A percentile compares a stretch with the other conserved stretches of the same genome.
These are phyloP conservation scores for Laothoe populi DNA, from an alignment of 2,888 invertebrate genomes.

Conservation along the genomic window DNA sequence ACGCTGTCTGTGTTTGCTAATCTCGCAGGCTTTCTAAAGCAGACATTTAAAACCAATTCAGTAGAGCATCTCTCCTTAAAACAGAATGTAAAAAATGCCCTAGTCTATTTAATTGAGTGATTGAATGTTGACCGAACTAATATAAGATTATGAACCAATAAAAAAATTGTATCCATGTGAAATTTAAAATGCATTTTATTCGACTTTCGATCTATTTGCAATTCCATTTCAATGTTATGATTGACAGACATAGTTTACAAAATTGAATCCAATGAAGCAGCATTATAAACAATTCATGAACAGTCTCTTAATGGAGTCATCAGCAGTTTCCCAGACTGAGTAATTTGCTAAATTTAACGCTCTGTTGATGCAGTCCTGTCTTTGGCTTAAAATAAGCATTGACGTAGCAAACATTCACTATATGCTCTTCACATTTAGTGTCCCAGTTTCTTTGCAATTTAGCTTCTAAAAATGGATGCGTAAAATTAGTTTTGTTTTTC, in stretches of 20 bases:
- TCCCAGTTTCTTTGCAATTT: slow-evolving; percentile 10
- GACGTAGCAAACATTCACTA: not conserved
- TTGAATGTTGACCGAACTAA: no score
- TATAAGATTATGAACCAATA: no score
- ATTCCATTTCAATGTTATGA: no score
- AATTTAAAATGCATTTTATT: no score
- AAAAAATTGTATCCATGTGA: no score
- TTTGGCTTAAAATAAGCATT: slow-evolving; percentile 16
- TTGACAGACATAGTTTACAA: not conserved
- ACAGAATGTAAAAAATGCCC: no score
- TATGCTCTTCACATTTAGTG: not conserved
- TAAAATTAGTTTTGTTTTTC: not conserved
- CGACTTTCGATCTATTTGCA: no score
- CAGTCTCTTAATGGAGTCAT: not conserved
- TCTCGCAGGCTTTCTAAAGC: no score
- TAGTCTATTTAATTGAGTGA: no score
- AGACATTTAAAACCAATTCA: no score
- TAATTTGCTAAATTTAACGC: slow-evolving; percentile 14
- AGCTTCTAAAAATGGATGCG: slow-evolving; percentile 4
- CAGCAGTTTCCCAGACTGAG: slow-evolving; percentile 1
- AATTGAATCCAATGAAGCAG: not conserved
- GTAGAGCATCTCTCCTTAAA: no score
- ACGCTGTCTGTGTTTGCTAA: no score
- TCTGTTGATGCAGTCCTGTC: not conserved
- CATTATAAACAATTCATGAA: not conserved